phyloP scores from a whole-genome alignment of 2,113 vertebrate species.

The Notechis scutatus region DNA sequence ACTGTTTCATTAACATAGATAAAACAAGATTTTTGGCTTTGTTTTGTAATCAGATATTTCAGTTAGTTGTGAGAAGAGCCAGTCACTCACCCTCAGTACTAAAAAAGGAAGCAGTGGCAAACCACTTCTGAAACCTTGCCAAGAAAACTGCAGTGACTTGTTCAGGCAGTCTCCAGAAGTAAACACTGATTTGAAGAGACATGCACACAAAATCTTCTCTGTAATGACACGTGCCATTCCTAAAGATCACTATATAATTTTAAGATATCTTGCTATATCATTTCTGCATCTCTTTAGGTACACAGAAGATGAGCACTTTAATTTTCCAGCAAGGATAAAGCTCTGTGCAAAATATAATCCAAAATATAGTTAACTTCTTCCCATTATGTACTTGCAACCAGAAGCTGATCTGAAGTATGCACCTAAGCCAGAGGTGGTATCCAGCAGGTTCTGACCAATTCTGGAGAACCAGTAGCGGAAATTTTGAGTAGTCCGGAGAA shows the following conservation, averaged over 20 bases:
- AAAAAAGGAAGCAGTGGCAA: not conserved
- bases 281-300: not conserved
- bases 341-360: not conserved
- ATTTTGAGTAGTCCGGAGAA: too few relatives aligned
- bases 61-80: constrained; percentile 12
- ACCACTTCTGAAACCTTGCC: not conserved
- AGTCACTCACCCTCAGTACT: not conserved
- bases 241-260: not conserved
- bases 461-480: too few relatives aligned
- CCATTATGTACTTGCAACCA: not conserved
- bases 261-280: not conserved
- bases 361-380: not conserved
- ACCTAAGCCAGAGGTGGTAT: too few relatives aligned
- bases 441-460: too few relatives aligned
- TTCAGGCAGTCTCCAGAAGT: not conserved
- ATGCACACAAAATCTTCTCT: not conserved
- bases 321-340: not conserved
- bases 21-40: constrained; percentile 54
- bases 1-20: constrained; percentile 50
- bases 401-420: not conserved
- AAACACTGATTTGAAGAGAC: not conserved
- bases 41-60: constrained; percentile 38
- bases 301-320: not conserved
- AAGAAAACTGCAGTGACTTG: not conserved
- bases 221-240: not conserved